Base-by-base conservation (phyloP, 2,888 invertebrate species). In the Pandemis corylana region DNA sequence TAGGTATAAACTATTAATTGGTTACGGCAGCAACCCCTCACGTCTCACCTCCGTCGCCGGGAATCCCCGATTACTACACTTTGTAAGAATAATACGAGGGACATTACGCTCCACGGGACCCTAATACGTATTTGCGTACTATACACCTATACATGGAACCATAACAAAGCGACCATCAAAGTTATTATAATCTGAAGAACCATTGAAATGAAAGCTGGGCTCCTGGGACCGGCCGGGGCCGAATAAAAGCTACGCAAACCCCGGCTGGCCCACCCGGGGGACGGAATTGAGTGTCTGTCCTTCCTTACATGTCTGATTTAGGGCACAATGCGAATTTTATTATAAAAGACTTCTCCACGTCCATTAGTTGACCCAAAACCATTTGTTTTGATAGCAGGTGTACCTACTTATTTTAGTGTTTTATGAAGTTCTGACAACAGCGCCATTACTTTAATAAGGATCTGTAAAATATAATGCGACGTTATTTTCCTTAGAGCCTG, bases 171-270 rank as follows among this genome's bases (percentile, higher is more conserved):
- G 59, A 53, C 46, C 68, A 67, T 63, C 63, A 71, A 79, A 84
- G 81, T 85, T 87, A 87, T 86, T 84, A 86, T 87, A 84, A 87
- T 87, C 82, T 82, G 82, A 81, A 80, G 83, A 84, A 81, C 82
- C 81, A 85, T 87, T 85, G 82, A 85, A 87, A 87, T 84, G 83
- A 85, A 85, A 84, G 80, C 82, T 79, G 76, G 74, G 78, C 83
- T 81, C 81, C 53, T 76, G 81, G 83, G 81, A 74, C 80, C 61
- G 80, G 81, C 79, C 82, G 56, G 15, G 56, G 80, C 80, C 76
- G 78, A 84, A 73, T 68, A 83, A 86, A 86, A 85, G 83, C 83
- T 83, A 83, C 79, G 82, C 83, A 85, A 85, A 85, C 84, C 82
- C 84, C 41, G 41, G 81, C 78, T 77, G 80, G 79, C 76, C 75